phyloP scores from a whole-genome alignment of 2,888 invertebrate species.

The Chymomyza caudatula region DNA sequence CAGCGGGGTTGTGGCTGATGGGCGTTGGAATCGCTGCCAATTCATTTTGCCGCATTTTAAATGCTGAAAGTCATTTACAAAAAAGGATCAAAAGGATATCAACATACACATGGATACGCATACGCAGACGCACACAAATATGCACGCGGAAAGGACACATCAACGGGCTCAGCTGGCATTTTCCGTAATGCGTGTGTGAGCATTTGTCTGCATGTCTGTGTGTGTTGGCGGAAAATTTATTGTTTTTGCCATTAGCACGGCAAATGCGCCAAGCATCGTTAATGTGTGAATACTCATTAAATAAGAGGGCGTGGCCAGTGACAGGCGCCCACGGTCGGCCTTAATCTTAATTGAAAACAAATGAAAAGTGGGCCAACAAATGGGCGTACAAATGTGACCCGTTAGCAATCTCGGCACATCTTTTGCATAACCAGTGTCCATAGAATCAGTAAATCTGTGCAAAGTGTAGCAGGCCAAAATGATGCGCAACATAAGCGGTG shows the following conservation, averaged over 20 bases:
- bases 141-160: constrained; percentile 36
- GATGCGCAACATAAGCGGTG: no score
- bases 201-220: constrained; percentile 4
- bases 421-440: no score
- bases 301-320: constrained; percentile 23
- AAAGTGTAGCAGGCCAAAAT: no score
- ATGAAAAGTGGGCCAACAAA: constrained; percentile 27
- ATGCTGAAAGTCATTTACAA: constrained; percentile 67
- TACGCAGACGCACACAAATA: background rate
- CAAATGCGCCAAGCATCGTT: constrained; percentile 55
- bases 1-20: background rate
- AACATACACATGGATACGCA: constrained; percentile 14
- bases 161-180: constrained; percentile 29
- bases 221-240: constrained; percentile 52
- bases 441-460: no score
- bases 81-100: constrained; percentile 67
- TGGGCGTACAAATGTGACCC: background rate
- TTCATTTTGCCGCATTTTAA: constrained; percentile 70
- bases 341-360: constrained; percentile 51
- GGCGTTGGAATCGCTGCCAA: constrained; percentile 56
- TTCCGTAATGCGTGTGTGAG: background rate
- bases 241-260: constrained; percentile 64
- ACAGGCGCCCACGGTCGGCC: constrained; percentile 3
- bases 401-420: background rate
- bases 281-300: constrained; percentile 68